Percentiles rank a stretch among this genome's conserved stretches.
Evolutionary conservation across 2,113 vertebrate species (phyloP).

Genomic region (Mugil cephalus): DNA sequence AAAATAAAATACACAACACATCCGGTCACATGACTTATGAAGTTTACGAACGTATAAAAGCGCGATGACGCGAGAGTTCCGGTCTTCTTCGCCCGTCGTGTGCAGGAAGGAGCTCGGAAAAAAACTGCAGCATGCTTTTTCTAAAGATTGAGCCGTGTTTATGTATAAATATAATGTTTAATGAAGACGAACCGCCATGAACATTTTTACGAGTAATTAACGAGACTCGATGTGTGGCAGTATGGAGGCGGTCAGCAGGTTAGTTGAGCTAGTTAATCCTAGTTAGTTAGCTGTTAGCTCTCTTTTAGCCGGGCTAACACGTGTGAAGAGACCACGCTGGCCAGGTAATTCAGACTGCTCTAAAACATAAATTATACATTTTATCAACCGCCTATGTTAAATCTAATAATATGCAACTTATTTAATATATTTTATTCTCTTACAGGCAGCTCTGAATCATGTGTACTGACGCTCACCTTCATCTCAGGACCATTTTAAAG

Average conservation of each 20-base stretch:
- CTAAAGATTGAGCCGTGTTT: fast-evolving
- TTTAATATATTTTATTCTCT: no score
- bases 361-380: fast-evolving
- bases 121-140: no score
- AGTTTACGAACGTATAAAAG: background rate
- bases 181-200: conserved; percentile 25
- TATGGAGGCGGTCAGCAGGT: fast-evolving
- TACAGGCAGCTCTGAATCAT: no score
- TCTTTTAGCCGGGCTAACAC: conserved; percentile 27
- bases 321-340: conserved; percentile 15
- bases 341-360: fast-evolving
- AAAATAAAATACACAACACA: no score
- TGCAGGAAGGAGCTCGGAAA: fast-evolving
- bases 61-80: conserved; percentile 22
- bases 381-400: no score
- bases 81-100: background rate
- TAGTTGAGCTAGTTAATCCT: background rate
- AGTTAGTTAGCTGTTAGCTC: conserved; percentile 46
- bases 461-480: background rate
- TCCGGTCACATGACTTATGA: conserved; percentile 49
- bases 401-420: no score
- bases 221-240: fast-evolving
- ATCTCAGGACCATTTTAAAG: background rate
- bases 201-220: background rate
- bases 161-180: fast-evolving